phyloP scores from a whole-genome alignment of 2,797 vertebrate species.

The Malacoctenus gilli region DNA sequence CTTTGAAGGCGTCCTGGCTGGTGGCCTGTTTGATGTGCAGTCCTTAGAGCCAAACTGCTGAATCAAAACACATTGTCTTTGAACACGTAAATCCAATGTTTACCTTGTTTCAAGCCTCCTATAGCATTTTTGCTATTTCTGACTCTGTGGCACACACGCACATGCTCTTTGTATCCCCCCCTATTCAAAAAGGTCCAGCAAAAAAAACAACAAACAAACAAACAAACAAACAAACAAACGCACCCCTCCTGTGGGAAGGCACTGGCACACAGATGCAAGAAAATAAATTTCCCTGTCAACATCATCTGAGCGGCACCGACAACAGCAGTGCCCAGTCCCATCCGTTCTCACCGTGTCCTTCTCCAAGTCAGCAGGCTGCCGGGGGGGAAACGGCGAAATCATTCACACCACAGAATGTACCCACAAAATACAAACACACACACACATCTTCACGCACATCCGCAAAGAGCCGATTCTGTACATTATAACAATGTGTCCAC shows the following conservation, averaged over 20 bases:
- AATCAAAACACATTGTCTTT: constrained; percentile 13
- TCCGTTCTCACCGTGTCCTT: constrained; percentile 4
- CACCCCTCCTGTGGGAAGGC: constrained; percentile 10
- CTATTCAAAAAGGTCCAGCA: too few relatives aligned
- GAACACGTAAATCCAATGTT: constrained; percentile 16
- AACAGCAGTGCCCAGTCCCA: constrained; percentile 8
- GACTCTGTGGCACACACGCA: constrained; percentile 1
- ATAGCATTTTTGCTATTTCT: background rate
- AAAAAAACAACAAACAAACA: too few relatives aligned
- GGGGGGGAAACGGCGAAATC: background rate
- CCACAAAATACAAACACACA: too few relatives aligned
- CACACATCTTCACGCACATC: too few relatives aligned
- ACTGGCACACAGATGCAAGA: constrained; percentile 3
- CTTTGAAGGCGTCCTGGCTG: constrained; percentile 20
- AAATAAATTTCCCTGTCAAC: constrained; percentile 13
- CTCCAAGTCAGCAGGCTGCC: background rate
- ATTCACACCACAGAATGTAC: background rate
- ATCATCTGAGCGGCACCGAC: constrained; percentile 18
- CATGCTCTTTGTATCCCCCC: too few relatives aligned
- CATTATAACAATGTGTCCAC: too few relatives aligned
- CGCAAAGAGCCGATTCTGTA: too few relatives aligned
- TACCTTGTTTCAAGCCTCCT: constrained; percentile 14
- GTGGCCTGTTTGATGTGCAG: constrained; percentile 18
- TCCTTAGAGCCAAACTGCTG: constrained; percentile 10
- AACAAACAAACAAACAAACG: too few relatives aligned